Conservation (phyloP, 2,797 vertebrate genomes). For the Cynopterus sphinx region DNA sequence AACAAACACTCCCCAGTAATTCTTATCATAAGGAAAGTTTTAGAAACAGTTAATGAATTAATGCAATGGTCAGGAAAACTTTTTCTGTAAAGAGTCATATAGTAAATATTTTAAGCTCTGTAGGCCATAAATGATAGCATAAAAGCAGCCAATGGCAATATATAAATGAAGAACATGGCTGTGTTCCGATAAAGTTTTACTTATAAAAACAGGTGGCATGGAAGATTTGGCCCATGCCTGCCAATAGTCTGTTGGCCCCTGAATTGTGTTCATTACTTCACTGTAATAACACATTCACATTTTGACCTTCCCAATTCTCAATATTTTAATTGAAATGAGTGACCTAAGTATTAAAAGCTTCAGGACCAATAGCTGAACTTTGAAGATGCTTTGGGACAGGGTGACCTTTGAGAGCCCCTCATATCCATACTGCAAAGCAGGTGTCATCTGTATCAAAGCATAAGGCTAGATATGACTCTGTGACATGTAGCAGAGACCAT, state of each 20-base stretch:
- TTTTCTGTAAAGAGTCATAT: slow-evolving; percentile 29
- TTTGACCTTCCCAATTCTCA: slow-evolving; percentile 23
- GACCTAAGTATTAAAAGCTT: not conserved
- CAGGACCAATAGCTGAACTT: not conserved
- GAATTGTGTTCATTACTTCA: not conserved
- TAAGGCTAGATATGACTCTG: slow-evolving; percentile 39
- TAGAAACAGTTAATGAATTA: slow-evolving; percentile 40
- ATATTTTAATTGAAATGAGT: slow-evolving; percentile 14
- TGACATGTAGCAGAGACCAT: slow-evolving; percentile 58
- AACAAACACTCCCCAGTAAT: not conserved
- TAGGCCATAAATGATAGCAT: not conserved
- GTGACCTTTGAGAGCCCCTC: slow-evolving; percentile 4
- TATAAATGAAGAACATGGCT: not conserved
- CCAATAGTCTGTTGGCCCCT: not conserved
- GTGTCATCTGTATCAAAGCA: slow-evolving; percentile 43
- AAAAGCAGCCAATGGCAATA: not conserved
- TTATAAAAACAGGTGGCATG: not conserved
- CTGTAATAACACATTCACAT: not conserved
- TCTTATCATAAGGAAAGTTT: slow-evolving; percentile 14
- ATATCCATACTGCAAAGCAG: not conserved
- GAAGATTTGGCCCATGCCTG: not conserved
- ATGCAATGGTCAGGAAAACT: not conserved
- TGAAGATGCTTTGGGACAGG: not conserved
- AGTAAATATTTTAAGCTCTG: slow-evolving; percentile 48
- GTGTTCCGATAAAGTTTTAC: slow-evolving; percentile 30